Evolutionary conservation across 2,888 invertebrate genomes (phyloP), one percentile per base, ranked within the genome.

Genomic region (Phytoseiulus persimilis): DNA sequence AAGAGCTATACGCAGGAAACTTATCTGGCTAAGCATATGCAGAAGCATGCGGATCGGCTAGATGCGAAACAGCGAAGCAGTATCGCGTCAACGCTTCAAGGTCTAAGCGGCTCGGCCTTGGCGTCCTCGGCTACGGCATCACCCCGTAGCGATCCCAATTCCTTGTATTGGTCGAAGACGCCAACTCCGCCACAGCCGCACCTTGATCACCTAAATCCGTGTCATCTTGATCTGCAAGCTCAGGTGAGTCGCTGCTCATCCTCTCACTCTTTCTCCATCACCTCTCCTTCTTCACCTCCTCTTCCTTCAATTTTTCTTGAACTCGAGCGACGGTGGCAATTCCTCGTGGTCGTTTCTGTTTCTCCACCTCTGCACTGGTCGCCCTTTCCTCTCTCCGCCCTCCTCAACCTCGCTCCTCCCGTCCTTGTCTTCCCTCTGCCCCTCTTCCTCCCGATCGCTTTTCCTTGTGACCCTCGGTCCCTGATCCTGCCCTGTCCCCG

Each of bases 1-100:
- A 99, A 99, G 94, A 98, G 97, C 91, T 99, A 99, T 94, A 99
- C 99, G 90, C 99, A 99, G 94, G 98, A 99, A 94, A 99, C 98
- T 91, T 99, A 99, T 94, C 95, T 99, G 92, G 97, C 97, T 92
- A 98, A 99, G 93, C 99, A 99, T 94, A 98, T 99, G 98, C 97
- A 98, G 93, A 99, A 99, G 93, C 99, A 99, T 93, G 96, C 97
- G 6, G 97, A 97, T 92, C 94, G 97, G 91, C 39, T 89, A 31
- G 89, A 89, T 83, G 83, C 65, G 31, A 87, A 87, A 45, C 87
- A 87, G 33, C 87, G 87, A n/a, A 87, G 39, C 33, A 87, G 32
- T 31, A 87, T 87, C 87, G 87, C 87, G 39, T 87, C 87, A n/a
- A 87, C 87, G 28, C 33, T 87, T 33, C 87, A 87, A 33, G 87